Conservation (phyloP, 2,113 vertebrate genomes). For the Martes martes region DNA sequence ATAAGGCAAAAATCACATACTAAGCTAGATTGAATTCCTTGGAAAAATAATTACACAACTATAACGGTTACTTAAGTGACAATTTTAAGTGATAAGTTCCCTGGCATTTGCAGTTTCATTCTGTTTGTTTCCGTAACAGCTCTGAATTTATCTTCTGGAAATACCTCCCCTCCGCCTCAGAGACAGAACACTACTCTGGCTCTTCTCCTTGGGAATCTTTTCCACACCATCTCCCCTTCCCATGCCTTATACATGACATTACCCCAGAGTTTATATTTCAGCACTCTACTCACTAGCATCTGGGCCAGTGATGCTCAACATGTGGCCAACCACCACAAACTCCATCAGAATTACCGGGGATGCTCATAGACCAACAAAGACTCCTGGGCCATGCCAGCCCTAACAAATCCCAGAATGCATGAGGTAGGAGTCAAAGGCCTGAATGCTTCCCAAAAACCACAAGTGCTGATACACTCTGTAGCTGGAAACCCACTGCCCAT, state of each 20-base stretch:
- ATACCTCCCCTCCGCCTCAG: background rate
- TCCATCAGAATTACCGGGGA: background rate
- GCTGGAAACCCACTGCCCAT: background rate
- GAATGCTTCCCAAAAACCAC: background rate
- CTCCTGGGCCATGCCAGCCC: background rate
- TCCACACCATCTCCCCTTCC: background rate
- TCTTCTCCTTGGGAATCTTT: background rate
- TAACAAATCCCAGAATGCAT: background rate
- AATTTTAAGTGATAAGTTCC: constrained; percentile 7
- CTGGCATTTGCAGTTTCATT: background rate
- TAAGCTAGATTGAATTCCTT: background rate
- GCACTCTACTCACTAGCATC: background rate
- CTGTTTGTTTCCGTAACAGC: background rate
- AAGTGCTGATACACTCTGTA: background rate
- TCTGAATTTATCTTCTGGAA: constrained; percentile 42
- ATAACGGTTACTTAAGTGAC: constrained; percentile 28
- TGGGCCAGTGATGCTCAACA: background rate
- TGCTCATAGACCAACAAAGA: constrained; percentile 5
- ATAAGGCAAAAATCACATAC: constrained; percentile 45
- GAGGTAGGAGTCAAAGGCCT: background rate
- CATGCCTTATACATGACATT: background rate
- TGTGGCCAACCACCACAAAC: background rate
- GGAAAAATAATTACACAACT: constrained; percentile 40
- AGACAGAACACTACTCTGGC: background rate
- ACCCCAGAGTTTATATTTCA: background rate